A percentile compares a stretch with the other conserved stretches of the same genome.
Evolutionary conservation across 2,113 vertebrate genomes (phyloP).

Genomic region (Paedocypris sp.): DNA sequence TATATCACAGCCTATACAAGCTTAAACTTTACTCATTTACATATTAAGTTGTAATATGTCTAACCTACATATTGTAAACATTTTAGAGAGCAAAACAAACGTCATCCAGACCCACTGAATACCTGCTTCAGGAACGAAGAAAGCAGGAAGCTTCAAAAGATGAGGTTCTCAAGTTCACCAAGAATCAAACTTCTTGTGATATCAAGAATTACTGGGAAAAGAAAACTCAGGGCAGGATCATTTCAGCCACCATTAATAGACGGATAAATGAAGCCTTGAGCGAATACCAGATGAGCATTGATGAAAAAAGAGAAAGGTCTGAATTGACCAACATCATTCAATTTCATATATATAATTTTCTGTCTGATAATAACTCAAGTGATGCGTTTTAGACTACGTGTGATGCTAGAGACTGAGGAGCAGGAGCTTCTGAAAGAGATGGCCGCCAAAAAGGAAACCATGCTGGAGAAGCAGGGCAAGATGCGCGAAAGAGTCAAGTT

Average conservation of each 20-base stretch:
- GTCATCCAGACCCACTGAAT: conserved; percentile 23
- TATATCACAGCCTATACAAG: too few relatives aligned
- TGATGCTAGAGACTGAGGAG: conserved; percentile 72
- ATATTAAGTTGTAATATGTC: not conserved
- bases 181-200: conserved; percentile 33
- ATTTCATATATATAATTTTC: not conserved
- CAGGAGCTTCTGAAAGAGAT: conserved; percentile 60
- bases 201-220: conserved; percentile 50
- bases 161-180: conserved; percentile 42
- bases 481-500: conserved; percentile 61
- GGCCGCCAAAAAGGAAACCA: conserved; percentile 56
- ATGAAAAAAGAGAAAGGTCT: conserved; percentile 70
- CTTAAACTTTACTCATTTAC: not conserved
- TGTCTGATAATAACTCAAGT: too few relatives aligned
- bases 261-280: conserved; percentile 46
- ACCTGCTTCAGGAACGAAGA: conserved; percentile 38
- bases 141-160: conserved; percentile 43
- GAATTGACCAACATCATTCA: not conserved
- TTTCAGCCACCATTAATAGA: conserved; percentile 42
- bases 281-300: conserved; percentile 45
- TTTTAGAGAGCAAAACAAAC: conserved; percentile 56
- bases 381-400: conserved; percentile 61
- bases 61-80: not conserved
- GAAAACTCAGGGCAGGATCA: conserved; percentile 40
- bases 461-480: conserved; percentile 52